Evolutionary conservation across 2,113 vertebrate genomes (phyloP).

Genomic region (Bubo blakistoni): DNA sequence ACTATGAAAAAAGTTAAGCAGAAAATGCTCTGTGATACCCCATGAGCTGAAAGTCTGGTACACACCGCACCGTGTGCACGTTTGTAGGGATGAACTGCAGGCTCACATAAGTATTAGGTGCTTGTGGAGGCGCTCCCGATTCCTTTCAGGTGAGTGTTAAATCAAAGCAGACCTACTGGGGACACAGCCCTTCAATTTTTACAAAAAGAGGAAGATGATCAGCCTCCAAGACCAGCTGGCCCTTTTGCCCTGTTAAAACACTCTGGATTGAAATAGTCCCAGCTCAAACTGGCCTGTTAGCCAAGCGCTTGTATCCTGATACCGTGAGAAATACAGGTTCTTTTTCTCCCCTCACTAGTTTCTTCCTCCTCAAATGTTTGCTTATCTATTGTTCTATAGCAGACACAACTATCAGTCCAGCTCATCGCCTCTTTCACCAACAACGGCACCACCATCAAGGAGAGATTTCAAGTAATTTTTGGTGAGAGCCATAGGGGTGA

Average conservation of each 20-base stretch:
- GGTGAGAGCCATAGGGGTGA: not conserved
- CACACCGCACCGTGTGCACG: accelerated
- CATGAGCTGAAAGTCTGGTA: not conserved
- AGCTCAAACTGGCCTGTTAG: not conserved
- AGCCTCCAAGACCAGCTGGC: not conserved
- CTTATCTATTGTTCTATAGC: not conserved
- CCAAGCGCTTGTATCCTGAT: not conserved
- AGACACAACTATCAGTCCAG: not conserved
- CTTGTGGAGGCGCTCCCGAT: not conserved
- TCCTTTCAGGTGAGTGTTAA: not conserved
- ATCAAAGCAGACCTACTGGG: not conserved
- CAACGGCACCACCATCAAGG: not conserved
- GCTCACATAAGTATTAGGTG: not conserved
- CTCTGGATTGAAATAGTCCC: not conserved
- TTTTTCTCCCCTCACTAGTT: not conserved
- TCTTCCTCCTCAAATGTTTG: not conserved
- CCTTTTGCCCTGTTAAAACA: not conserved
- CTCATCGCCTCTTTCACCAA: not conserved
- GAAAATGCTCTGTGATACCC: not conserved
- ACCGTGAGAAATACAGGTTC: not conserved
- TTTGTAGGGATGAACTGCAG: not conserved
- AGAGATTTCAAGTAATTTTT: not conserved
- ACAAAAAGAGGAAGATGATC: not conserved
- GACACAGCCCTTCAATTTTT: not conserved
- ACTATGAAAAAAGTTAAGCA: not conserved